Conservation (phyloP, 2,797 vertebrate genomes). For the Vultur gryphus region DNA sequence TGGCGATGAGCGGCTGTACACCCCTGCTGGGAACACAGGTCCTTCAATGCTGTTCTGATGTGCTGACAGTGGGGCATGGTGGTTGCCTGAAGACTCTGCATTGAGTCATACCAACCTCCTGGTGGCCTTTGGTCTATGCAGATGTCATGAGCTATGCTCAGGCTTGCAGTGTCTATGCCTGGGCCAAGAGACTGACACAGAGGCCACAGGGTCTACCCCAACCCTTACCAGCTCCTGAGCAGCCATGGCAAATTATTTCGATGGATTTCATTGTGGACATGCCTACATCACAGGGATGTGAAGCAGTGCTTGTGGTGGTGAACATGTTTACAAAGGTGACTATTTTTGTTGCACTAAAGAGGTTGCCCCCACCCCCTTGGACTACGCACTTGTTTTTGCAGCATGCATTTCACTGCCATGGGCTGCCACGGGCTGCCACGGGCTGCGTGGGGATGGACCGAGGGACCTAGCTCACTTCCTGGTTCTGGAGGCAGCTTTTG, state of each 20-base stretch:
- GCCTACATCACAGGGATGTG: rapidly evolving
- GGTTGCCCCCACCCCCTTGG: not conserved
- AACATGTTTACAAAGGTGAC: not conserved
- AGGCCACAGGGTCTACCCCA: not conserved
- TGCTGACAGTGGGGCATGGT: rapidly evolving
- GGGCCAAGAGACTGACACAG: rapidly evolving
- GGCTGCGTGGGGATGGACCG: not conserved
- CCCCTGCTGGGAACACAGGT: rapidly evolving
- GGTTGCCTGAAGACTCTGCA: not conserved
- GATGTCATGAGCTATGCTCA: rapidly evolving
- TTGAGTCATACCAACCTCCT: not conserved
- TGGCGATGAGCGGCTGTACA: rapidly evolving
- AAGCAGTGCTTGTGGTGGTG: not conserved
- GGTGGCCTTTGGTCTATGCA: not conserved
- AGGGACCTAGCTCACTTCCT: not conserved
- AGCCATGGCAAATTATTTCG: not conserved
- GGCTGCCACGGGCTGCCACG: not conserved
- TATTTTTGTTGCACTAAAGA: not conserved
- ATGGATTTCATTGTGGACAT: not conserved
- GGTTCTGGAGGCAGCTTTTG: not conserved
- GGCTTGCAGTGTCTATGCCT: rapidly evolving
- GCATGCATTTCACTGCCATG: rapidly evolving
- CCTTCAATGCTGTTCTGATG: not conserved
- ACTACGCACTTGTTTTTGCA: not conserved
- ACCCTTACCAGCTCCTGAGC: not conserved